Percentiles rank a stretch among this genome's conserved stretches.
These are phyloP conservation scores for Papilio machaon DNA, from an alignment of 1,140 invertebrate genomes.

Conservation along the genomic window DNA sequence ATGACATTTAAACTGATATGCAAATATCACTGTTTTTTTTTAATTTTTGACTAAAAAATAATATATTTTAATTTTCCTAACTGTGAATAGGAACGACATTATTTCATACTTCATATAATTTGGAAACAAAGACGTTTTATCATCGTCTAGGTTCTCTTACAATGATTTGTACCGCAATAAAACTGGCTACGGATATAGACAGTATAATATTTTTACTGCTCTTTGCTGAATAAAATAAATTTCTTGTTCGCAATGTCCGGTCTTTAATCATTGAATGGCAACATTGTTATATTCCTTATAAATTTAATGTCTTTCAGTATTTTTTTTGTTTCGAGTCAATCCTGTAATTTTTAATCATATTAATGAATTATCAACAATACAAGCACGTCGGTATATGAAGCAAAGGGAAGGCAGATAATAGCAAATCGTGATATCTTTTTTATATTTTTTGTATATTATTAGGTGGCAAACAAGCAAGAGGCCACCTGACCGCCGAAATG, in stretches of 20 bases:
- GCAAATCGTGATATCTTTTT: no score
- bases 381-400: no score
- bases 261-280: neutral
- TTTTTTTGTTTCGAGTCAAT: neutral
- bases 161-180: slow-evolving; percentile 31
- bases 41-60: no score
- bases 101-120: slow-evolving; percentile 8
- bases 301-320: neutral
- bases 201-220: slow-evolving; percentile 32
- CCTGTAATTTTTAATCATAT: no score
- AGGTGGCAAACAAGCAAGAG: no score
- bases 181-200: neutral
- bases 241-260: slow-evolving; percentile 19
- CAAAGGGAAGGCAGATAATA: no score
- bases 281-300: neutral
- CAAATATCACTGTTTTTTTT: no score
- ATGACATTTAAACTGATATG: no score
- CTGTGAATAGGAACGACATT: neutral
- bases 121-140: slow-evolving; percentile 23
- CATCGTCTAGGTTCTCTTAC: slow-evolving; percentile 17
- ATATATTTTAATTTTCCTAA: neutral
- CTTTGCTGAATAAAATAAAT: slow-evolving; percentile 30
- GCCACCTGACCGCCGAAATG: no score
- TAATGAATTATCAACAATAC: no score
- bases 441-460: no score